Evolutionary conservation across 2,797 vertebrate species (phyloP).

Genomic region (Anas bernieri): DNA sequence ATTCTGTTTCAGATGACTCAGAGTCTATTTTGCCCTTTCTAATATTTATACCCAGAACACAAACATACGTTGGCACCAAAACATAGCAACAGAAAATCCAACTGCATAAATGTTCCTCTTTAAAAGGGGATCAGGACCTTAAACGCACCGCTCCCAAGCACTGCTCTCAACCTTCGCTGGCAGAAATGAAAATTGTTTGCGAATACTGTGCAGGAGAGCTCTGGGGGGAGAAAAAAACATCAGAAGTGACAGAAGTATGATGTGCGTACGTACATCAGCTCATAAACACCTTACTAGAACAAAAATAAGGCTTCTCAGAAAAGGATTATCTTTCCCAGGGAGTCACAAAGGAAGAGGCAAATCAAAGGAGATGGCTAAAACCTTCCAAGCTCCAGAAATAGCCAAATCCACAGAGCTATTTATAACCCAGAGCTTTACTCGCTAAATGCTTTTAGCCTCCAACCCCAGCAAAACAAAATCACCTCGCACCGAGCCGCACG

Average conservation of each 20-base stretch:
- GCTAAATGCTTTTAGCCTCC: conserved; percentile 5
- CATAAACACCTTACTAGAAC: not conserved
- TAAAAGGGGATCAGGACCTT: not conserved
- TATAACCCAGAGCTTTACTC: conserved; percentile 7
- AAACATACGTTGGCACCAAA: conserved; percentile 36
- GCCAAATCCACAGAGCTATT: conserved; percentile 15
- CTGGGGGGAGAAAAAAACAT: not conserved
- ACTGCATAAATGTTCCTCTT: conserved; percentile 15
- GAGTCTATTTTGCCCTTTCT: not conserved
- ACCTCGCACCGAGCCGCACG: not conserved
- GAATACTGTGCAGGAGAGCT: not conserved
- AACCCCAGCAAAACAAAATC: not conserved
- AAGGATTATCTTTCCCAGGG: conserved; percentile 1
- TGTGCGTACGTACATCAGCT: rapidly evolving
- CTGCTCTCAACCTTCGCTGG: not conserved
- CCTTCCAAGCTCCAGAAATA: not conserved
- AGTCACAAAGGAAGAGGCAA: conserved; percentile 6
- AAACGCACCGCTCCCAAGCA: not conserved
- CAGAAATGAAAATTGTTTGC: not conserved
- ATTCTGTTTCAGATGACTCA: conserved; percentile 48
- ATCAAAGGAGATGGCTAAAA: conserved; percentile 27
- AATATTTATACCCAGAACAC: conserved; percentile 38
- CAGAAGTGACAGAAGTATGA: not conserved
- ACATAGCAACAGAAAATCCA: conserved; percentile 44
- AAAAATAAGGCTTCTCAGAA: conserved; percentile 42